phyloP scores from a whole-genome alignment of 1,140 invertebrate genomes.

The Andrena cerasifolii region DNA sequence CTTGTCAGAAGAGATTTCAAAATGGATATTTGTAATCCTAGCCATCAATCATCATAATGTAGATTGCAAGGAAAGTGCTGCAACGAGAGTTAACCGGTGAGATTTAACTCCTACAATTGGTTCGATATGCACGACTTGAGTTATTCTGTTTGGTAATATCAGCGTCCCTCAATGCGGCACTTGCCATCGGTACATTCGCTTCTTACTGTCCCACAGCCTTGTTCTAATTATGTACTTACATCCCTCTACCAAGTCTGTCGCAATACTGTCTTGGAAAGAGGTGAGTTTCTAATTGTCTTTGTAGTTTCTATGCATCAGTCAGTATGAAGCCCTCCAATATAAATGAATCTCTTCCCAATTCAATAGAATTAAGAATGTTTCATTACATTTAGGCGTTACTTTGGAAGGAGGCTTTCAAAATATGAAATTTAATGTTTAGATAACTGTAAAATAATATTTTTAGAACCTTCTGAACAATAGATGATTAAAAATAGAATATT shows the following conservation, averaged over 20 bases:
- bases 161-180: constrained; percentile 5
- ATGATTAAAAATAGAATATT: too few species aligned
- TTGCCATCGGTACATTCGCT: constrained; percentile 39
- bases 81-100: neutral
- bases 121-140: neutral
- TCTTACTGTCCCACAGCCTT: constrained; percentile 55
- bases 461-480: too few species aligned
- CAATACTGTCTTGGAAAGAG: constrained; percentile 28
- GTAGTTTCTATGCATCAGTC: neutral
- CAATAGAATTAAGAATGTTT: too few species aligned
- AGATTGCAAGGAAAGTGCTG: neutral
- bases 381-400: too few species aligned
- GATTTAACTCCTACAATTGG: neutral
- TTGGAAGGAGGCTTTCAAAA: too few species aligned
- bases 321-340: too few species aligned
- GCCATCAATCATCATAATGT: neutral
- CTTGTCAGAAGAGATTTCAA: too few species aligned
- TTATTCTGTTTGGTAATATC: constrained; percentile 26
- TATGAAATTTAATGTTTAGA: too few species aligned
- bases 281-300: neutral
- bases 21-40: too few species aligned
- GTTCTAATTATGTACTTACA: constrained; percentile 59
- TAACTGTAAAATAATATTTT: too few species aligned
- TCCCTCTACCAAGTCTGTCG: constrained; percentile 31
- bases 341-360: too few species aligned